Evolutionary conservation across 1,140 invertebrate genomes (phyloP).

Genomic region (Macrobrachium nipponense): DNA sequence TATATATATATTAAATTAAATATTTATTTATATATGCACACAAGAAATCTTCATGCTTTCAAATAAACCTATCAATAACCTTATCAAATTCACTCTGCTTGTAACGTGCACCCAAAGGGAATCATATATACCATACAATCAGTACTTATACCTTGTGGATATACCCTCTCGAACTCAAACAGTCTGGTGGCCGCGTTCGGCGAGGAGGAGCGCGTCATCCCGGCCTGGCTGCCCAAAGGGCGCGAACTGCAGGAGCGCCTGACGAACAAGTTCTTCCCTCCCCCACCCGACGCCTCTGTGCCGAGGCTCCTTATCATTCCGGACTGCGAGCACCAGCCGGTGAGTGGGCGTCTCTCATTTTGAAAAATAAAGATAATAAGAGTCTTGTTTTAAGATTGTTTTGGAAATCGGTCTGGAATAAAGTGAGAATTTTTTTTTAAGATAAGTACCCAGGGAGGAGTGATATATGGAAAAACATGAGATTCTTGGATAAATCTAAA

Average conservation of each 20-base stretch:
- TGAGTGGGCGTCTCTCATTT: neutral
- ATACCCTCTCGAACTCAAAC: neutral
- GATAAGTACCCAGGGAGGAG: too few species aligned
- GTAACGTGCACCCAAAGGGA: neutral
- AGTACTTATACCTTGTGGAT: neutral
- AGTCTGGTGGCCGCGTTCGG: constrained; percentile 58
- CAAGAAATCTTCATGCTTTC: neutral
- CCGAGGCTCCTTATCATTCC: constrained; percentile 56
- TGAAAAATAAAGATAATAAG: neutral
- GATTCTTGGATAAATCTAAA: too few species aligned
- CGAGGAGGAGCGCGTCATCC: constrained; percentile 51
- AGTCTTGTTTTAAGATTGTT: neutral
- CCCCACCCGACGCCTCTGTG: constrained; percentile 42
- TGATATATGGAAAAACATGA: too few species aligned
- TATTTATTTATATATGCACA: constrained; percentile 35
- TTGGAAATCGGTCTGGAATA: neutral
- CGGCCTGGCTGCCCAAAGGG: constrained; percentile 52
- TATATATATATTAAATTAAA: constrained; percentile 35
- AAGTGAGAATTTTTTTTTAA: neutral
- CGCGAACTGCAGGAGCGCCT: constrained; percentile 50
- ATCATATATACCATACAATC: neutral
- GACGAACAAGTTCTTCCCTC: constrained; percentile 50
- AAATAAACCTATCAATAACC: neutral
- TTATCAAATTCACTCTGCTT: neutral
- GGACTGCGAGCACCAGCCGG: constrained; percentile 53